Evolutionary conservation across 2,113 vertebrate species (phyloP), one percentile per base, ranked within the genome.

Genomic region (Smithornis capensis): DNA sequence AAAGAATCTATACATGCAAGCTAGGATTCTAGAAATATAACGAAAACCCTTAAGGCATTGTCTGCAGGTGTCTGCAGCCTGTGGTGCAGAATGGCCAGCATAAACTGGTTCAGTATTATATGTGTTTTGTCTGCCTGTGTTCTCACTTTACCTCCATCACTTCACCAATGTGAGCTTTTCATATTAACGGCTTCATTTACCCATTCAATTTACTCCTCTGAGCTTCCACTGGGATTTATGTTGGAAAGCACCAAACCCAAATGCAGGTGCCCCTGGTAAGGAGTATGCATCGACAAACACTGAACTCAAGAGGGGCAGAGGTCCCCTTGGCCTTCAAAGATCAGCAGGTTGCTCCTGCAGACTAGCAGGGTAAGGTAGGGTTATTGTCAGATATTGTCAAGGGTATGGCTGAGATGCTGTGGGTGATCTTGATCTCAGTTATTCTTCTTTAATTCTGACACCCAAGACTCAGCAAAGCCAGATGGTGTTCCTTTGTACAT

Each of bases 71-170:
- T 53, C 60, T 44, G 6, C 42, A 38, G 35, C 29, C 27, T 81
- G 16, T 1, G 2, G 4, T 1, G 5, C 19, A n/a, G 55, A 68
- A 53, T 2, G 7, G 56, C 13, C n/a, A 52, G 24, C 7, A 6
- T 6, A 83, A 49, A 25, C 7, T 3, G 15, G 7, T 9, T 45
- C 31, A 23, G 45, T 52, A 49, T n/a, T 3, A 7, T 0, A 0
- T 15, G 6, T 16, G 5, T 69, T 92, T 79, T 47, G 13, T n/a
- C 25, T 64, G 13, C 7, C 6, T 52, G n/a, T 65, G 16, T 40
- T 9, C 27, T 95, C 33, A 19, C 45, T 80, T 79, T 29, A 45
- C 6, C 7, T 44, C 12, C 22, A 76, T 12, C 40, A 49, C 19
- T 57, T 83, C 28, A 52, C 5, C 25, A 56, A 23, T 25, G 16